A percentile compares a stretch with the other conserved stretches of the same genome.
These are phyloP conservation scores for Oligia strigilis DNA, from an alignment of 2,888 invertebrate species.

Conservation along the genomic window DNA sequence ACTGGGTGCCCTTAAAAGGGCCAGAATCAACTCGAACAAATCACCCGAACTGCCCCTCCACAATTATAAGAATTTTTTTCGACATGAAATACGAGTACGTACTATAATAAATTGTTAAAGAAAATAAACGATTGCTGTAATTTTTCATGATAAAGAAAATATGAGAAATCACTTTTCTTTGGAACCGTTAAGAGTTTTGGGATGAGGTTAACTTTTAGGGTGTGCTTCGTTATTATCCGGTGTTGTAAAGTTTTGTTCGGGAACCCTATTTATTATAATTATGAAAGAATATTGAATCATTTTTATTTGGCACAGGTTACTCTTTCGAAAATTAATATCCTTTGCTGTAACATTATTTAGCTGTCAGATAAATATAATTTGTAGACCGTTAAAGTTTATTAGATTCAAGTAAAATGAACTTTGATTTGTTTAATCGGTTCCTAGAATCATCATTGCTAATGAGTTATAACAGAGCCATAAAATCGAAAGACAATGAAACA, in stretches of 20 bases:
- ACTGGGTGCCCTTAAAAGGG: conserved; percentile 30
- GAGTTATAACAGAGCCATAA: background rate
- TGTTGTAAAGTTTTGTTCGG: conserved; percentile 9
- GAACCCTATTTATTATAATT: conserved; percentile 18
- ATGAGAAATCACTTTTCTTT: conserved; percentile 62
- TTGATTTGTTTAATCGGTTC: background rate
- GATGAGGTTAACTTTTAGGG: conserved; percentile 40
- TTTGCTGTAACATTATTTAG: background rate
- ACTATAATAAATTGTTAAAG: conserved; percentile 57
- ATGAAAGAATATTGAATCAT: conserved; percentile 1
- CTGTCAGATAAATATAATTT: background rate
- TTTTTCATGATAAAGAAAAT: conserved; percentile 51
- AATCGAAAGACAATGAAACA: background rate
- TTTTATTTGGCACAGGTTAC: conserved; percentile 4
- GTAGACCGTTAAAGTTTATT: background rate
- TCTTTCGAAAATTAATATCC: background rate
- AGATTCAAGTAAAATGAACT: background rate
- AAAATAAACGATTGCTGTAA: conserved; percentile 60
- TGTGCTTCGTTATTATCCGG: conserved; percentile 15
- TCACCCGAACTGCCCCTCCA: conserved; percentile 25
- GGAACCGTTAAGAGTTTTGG: conserved; percentile 45
- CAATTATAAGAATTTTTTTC: conserved; percentile 38
- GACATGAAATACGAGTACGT: conserved; percentile 51
- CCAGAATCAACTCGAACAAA: conserved; percentile 47
- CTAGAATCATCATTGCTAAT: background rate